Evolutionary conservation across 2,888 invertebrate species (phyloP).

Genomic region (Ditula angustiorana): DNA sequence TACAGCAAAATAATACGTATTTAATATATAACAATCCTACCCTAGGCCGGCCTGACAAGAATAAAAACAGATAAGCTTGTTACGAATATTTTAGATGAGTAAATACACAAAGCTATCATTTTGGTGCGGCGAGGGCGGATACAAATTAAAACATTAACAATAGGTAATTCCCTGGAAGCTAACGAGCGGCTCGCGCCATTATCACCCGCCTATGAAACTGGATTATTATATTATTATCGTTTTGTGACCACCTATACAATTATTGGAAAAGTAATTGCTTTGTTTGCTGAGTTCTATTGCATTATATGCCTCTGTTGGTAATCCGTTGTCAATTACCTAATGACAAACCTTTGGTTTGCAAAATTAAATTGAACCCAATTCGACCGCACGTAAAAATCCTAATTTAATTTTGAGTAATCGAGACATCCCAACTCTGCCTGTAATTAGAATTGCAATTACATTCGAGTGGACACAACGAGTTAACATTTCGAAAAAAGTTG

Average conservation of each 20-base stretch:
- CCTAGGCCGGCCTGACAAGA: not conserved
- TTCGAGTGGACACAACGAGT: too few species aligned
- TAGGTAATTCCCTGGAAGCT: conserved; percentile 77
- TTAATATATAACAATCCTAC: not conserved
- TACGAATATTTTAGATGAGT: conserved; percentile 32
- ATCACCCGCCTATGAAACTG: conserved; percentile 74
- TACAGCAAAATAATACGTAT: not conserved
- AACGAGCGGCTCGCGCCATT: conserved; percentile 77
- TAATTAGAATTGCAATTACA: too few species aligned
- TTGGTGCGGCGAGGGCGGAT: conserved; percentile 55
- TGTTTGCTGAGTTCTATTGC: conserved; percentile 27
- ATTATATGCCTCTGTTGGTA: conserved; percentile 19
- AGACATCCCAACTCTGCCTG: conserved; percentile 4
- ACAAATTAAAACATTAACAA: conserved; percentile 83
- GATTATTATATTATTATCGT: conserved; percentile 76
- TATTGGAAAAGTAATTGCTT: conserved; percentile 61
- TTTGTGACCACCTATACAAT: conserved; percentile 61
- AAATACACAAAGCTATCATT: conserved; percentile 32
- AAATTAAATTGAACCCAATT: conserved; percentile 17
- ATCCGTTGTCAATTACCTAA: conserved; percentile 20
- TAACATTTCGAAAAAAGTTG: not conserved
- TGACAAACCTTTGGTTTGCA: conserved; percentile 18
- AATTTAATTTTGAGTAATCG: not conserved
- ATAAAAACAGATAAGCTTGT: conserved; percentile 14
- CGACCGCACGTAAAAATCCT: not conserved